Evolutionary conservation across 2,797 vertebrate species (phyloP).

Genomic region (Pantherophis vulpinus): DNA sequence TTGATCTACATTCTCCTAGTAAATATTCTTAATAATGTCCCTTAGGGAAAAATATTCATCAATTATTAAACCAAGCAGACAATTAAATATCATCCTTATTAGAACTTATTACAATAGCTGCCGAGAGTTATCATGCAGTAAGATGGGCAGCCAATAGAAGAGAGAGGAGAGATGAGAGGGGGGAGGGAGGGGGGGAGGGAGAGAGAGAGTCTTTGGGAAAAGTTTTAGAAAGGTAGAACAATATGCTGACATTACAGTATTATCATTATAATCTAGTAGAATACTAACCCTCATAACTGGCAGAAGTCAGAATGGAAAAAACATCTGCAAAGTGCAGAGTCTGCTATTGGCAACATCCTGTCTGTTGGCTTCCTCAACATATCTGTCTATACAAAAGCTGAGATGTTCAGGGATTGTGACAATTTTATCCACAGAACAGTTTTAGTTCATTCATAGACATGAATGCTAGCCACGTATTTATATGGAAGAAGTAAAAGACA

Average conservation of each 20-base stretch:
- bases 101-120: neutral
- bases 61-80: neutral
- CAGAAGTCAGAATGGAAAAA: neutral
- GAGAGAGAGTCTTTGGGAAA: neutral
- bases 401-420: neutral
- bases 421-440: neutral
- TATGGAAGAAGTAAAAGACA: neutral
- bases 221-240: neutral
- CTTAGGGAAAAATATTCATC: neutral
- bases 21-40: neutral
- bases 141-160: neutral
- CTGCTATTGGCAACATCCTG: neutral
- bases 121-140: neutral
- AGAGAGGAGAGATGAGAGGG: too few relatives aligned
- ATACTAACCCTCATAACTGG: neutral
- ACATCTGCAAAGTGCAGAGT: neutral
- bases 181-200: neutral
- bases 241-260: neutral
- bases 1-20: neutral
- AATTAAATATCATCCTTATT: neutral
- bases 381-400: neutral
- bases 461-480: neutral
- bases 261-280: neutral
- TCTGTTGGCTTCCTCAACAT: neutral
- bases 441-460: neutral